Conservation (phyloP, 35 echinoderm and acorn worm species). For the Stichopus chloronotus region DNA sequence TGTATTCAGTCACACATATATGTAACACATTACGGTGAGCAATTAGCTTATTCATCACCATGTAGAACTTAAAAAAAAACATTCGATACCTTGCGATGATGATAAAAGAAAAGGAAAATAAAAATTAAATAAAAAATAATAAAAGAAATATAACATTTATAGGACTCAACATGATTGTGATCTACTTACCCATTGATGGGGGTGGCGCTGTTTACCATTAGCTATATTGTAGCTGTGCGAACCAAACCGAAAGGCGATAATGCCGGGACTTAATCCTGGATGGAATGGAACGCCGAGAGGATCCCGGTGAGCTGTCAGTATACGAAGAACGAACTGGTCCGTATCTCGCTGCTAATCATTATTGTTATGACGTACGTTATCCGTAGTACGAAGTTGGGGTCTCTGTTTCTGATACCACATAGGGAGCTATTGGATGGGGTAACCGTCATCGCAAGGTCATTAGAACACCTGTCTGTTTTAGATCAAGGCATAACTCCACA, state of each 20-base stretch:
- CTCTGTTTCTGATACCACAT: slow-evolving; percentile 2
- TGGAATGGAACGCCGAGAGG: not conserved
- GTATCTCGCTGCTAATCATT: slow-evolving; percentile 7
- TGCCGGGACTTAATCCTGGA: too few species aligned
- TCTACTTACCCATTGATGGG: not conserved
- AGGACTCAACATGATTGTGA: not conserved
- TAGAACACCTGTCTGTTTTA: slow-evolving; percentile 23
- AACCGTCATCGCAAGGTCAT: slow-evolving; percentile 16
- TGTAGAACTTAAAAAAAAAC: too few species aligned
- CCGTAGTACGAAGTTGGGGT: not conserved
- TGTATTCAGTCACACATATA: too few species aligned
- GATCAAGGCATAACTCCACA: not conserved
- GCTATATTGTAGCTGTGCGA: too few species aligned
- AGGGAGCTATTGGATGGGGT: not conserved
- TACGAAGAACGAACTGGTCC: not conserved
- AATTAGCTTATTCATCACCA: too few species aligned
- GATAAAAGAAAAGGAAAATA: not conserved
- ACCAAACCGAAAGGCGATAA: too few species aligned
- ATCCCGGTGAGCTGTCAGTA: not conserved
- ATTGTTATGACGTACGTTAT: slow-evolving; percentile 21
- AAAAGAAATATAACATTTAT: not conserved
- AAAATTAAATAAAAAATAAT: not conserved
- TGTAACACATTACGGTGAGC: too few species aligned
- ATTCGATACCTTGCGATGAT: not conserved
- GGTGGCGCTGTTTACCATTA: not conserved